A percentile compares a stretch with the other conserved stretches of the same genome.
Evolutionary conservation across 2,113 vertebrate genomes (phyloP).

Genomic region (Nyctereutes procyonoides): DNA sequence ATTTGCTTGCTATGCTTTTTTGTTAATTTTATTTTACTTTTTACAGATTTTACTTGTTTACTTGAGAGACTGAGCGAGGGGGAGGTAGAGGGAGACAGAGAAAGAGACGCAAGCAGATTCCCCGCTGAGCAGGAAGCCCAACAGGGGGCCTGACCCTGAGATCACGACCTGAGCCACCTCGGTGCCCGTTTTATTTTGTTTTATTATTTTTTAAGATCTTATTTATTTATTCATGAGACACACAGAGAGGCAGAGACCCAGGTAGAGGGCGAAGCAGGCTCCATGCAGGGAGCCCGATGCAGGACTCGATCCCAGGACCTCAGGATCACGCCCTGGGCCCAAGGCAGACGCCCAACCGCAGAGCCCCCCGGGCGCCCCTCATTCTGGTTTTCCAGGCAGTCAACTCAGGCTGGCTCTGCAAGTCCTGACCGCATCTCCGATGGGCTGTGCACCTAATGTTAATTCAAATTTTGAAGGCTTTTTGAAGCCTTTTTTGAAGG

Average conservation of each 20-base stretch:
- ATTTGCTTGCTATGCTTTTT: no score
- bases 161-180: no score
- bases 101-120: no score
- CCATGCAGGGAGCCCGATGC: not conserved
- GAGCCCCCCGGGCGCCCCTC: not conserved
- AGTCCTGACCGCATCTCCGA: not conserved
- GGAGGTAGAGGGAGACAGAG: no score
- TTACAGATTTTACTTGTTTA: no score
- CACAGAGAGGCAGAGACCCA: not conserved
- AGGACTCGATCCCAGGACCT: not conserved
- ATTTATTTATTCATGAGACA: not conserved
- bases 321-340: not conserved
- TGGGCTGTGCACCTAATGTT: not conserved
- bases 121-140: no score
- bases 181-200: no score
- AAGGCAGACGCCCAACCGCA: fast-evolving
- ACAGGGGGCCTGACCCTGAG: no score
- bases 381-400: not conserved
- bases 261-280: not conserved
- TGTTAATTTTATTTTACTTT: no score
- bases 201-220: not conserved
- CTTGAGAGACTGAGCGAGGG: no score
- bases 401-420: not conserved
- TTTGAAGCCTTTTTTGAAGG: no score
- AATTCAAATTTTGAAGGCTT: not conserved